Conservation (phyloP, 2,888 invertebrate genomes). For the Cantharis nigra region DNA sequence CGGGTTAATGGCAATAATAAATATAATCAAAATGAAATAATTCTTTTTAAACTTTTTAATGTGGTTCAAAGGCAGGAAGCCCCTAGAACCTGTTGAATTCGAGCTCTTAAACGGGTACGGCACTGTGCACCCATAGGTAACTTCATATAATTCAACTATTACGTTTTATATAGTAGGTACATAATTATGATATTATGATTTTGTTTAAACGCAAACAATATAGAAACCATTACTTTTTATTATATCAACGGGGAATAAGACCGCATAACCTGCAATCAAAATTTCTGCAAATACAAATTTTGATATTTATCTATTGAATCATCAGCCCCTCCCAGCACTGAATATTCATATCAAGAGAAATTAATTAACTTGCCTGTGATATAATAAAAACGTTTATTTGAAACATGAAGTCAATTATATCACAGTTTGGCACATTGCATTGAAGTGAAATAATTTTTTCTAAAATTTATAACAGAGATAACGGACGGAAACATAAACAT, state of each 20-base stretch:
- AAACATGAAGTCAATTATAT: background rate
- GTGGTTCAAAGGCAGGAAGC: too few species aligned
- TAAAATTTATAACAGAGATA: background rate
- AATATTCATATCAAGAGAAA: background rate
- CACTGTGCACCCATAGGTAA: too few species aligned
- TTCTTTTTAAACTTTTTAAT: too few species aligned
- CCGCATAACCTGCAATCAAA: background rate
- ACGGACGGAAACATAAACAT: background rate
- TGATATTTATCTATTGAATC: background rate
- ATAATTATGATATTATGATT: too few species aligned
- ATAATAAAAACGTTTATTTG: background rate
- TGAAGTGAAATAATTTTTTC: background rate
- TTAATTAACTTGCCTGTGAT: background rate
- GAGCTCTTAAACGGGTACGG: too few species aligned
- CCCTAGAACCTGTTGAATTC: too few species aligned
- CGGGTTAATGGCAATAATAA: too few species aligned
- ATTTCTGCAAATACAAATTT: background rate
- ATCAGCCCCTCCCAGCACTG: background rate
- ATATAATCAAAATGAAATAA: too few species aligned
- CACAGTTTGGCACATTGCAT: background rate
- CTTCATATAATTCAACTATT: too few species aligned
- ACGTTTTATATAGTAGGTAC: too few species aligned
- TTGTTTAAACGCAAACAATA: background rate
- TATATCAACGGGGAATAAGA: background rate
- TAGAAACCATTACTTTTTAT: background rate